These are phyloP conservation scores for Drosophila siamana DNA, from an alignment of 2,888 invertebrate species.

Conservation along the genomic window DNA sequence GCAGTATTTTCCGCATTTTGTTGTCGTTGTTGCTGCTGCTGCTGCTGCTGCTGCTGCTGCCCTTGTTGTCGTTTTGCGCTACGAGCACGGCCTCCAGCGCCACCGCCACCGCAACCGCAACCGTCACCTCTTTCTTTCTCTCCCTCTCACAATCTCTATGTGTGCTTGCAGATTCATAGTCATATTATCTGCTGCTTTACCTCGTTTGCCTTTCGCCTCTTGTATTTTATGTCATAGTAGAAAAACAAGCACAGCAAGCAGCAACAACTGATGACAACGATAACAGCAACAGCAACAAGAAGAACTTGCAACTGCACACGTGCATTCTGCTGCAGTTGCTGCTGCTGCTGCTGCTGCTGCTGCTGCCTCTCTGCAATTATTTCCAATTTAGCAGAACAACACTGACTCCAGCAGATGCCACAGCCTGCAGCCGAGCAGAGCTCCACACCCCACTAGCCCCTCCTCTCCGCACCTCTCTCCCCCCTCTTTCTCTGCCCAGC, in stretches of 20 bases:
- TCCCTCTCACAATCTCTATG: not conserved
- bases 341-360: conserved; percentile 24
- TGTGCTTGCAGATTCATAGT: conserved; percentile 55
- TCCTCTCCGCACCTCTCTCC: not conserved
- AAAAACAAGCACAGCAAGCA: conserved; percentile 43
- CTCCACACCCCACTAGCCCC: not conserved
- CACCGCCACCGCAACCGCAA: too few species aligned
- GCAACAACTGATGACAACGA: conserved; percentile 65
- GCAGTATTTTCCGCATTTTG: conserved; percentile 60
- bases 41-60: conserved; percentile 12
- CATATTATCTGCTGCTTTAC: conserved; percentile 19
- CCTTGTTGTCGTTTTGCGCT: conserved; percentile 10
- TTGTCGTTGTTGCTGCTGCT: conserved; percentile 21
- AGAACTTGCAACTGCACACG: conserved; percentile 61
- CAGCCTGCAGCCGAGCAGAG: conserved; percentile 17
- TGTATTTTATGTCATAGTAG: conserved; percentile 69
- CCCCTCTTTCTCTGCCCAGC: conserved; percentile 22
- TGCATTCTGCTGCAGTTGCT: conserved; percentile 61
- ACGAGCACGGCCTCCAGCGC: conserved; percentile 7
- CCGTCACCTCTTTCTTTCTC: conserved; percentile 1
- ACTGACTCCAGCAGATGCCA: conserved; percentile 55
- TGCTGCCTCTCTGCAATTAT: conserved; percentile 72
- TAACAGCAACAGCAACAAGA: conserved; percentile 55
- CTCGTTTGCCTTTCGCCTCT: conserved; percentile 25
- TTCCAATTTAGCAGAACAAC: conserved; percentile 80